Conservation (phyloP, 2,797 vertebrate genomes). For the Clarias platycephalus region DNA sequence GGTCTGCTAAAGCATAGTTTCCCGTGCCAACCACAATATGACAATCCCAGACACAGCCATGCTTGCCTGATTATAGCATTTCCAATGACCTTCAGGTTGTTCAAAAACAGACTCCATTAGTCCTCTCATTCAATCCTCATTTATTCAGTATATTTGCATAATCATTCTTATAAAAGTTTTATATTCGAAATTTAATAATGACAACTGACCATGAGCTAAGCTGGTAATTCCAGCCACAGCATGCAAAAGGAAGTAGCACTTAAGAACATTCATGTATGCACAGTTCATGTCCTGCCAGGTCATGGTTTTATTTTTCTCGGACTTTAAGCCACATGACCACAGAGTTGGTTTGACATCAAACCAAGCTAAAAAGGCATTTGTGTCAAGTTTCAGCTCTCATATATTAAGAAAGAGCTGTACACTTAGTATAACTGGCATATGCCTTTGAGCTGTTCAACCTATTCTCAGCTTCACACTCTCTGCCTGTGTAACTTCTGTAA, state of each 20-base stretch:
- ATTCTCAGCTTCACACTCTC: not conserved
- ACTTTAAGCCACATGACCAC: constrained; percentile 14
- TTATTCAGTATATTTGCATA: constrained; percentile 32
- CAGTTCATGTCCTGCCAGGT: constrained; percentile 4
- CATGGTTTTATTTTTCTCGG: constrained; percentile 7
- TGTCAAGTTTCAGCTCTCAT: not conserved
- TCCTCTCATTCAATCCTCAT: constrained; percentile 27
- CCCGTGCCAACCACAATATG: constrained; percentile 67
- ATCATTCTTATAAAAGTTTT: constrained; percentile 45
- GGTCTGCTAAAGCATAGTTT: constrained; percentile 58
- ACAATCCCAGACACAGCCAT: constrained; percentile 59
- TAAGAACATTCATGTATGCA: not conserved
- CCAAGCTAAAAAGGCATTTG: not conserved
- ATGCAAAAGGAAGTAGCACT: constrained; percentile 4
- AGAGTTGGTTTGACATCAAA: constrained; percentile 1
- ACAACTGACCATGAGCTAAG: constrained; percentile 28
- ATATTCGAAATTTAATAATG: constrained; percentile 36
- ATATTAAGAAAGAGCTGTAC: constrained; percentile 8
- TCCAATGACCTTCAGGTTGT: constrained; percentile 57
- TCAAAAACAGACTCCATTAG: constrained; percentile 54
- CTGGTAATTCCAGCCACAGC: constrained; percentile 12
- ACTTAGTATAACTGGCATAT: not conserved
- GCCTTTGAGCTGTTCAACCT: not conserved
- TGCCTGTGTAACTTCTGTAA: not conserved
- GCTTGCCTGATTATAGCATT: constrained; percentile 63